Percentiles rank a stretch among this genome's conserved stretches.
Conservation (phyloP, 2,113 vertebrate species). For the Alethe castanea region DNA sequence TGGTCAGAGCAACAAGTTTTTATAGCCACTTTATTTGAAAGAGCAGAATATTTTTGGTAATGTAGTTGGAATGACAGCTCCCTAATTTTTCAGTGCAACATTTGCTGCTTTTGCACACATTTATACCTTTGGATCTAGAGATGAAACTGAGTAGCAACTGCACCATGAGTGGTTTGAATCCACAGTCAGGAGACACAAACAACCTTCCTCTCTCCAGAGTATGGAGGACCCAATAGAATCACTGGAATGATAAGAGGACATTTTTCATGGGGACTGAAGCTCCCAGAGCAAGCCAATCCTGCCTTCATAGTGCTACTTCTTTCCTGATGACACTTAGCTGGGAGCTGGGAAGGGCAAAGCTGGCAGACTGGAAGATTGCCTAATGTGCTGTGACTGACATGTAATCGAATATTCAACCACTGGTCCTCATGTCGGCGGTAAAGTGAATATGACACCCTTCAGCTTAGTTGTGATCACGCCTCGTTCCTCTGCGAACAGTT, state of each 20-base stretch:
- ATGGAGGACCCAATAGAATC: neutral
- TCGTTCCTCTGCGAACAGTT: constrained; percentile 54
- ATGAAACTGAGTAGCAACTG: neutral
- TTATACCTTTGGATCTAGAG: neutral
- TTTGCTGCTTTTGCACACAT: neutral
- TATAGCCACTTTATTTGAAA: constrained; percentile 15
- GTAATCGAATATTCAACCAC: constrained; percentile 65
- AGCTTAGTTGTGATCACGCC: constrained; percentile 51
- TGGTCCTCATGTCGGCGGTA: constrained; percentile 41
- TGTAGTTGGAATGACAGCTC: neutral
- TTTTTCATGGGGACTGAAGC: neutral
- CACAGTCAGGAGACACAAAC: neutral
- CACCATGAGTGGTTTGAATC: neutral
- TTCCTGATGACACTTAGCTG: constrained; percentile 55
- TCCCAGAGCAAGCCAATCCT: neutral
- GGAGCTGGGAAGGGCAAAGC: constrained; percentile 59
- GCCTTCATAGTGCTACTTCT: constrained; percentile 5
- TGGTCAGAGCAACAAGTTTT: neutral
- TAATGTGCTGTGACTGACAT: constrained; percentile 68
- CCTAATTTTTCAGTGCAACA: neutral
- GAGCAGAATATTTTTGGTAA: constrained; percentile 15
- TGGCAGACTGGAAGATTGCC: constrained; percentile 68
- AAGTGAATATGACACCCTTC: constrained; percentile 51
- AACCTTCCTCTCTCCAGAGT: neutral
- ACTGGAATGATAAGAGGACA: neutral